Base-by-base conservation (phyloP, 2,888 invertebrate species). In the Orchestes rusci region DNA sequence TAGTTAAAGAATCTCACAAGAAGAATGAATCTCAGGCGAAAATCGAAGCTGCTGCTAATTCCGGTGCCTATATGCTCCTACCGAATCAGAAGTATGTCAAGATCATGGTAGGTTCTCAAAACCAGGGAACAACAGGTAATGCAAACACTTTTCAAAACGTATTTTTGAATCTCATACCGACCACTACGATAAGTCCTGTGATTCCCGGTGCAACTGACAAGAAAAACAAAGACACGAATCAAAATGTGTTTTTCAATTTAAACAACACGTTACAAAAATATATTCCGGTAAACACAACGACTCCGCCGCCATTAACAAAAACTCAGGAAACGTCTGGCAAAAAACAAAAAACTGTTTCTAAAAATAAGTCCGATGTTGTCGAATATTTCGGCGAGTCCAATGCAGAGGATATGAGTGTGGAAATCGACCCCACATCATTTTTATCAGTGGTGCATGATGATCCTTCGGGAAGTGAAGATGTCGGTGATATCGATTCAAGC, bases 381-480 rank as follows among this genome's bases (percentile, higher is more conserved):
- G 55, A 60, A 44, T 45, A 63, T 3, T 45, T 63, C 28, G 62
- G 56, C 4, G 61, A 63, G 42, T 57, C 52, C 3, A 65, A 65
- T 52, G 60, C 60, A 8, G 67, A 67, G 52, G 67, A 67, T 50
- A 53, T 67, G 16, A 67, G 67, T 47, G 62, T 66, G 2, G 67
- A 67, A 58, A 60, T 67, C 18, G 66, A 67, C 48, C 67, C 67
- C 2, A 60, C 60, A 7, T 60, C 61, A 41, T 66, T 63, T 48
- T 53, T 58, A 35, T 54, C 55, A 4, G 31, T 57, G 4, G 56
- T 57, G 17, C 59, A 59, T 39, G 56, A 59, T 16, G 54, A 52
- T 17, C 18, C 45, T 30, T 40, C 33, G 10, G 41, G 35, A 29
- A 49, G 41, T 31, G 45, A 40, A 29, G 49, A 45, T 16, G 45